Evolutionary conservation across 1,140 invertebrate species (phyloP), one percentile per base, ranked within the genome.

Genomic region (Drosophila seguyi): DNA sequence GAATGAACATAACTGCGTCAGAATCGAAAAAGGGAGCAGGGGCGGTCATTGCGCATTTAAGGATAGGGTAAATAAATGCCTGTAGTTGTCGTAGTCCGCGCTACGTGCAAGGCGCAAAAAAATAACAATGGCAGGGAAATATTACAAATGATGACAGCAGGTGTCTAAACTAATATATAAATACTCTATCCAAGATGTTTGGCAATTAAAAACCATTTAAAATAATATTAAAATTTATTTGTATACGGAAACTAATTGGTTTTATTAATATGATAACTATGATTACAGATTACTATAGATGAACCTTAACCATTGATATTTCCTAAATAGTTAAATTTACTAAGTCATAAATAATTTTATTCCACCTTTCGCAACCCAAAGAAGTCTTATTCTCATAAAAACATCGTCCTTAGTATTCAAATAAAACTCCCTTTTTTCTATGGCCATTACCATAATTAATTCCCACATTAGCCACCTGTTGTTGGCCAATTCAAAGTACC

Each of bases 31-130:
- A 31, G 29, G 16, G 41, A 63, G 38, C 31, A 7, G 41, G 48
- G 45, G 34, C 53, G 83, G 84, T 79, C 84, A 76, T 52, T 88
- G 79, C 58, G 79, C 82, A 86, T 53, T 87, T 86, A 79, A 75
- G 57, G 48, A 85, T 61, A 61, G 69, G 59, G 68, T 60, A 87
- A 86, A 86, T 79, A 87, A 56, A 45, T 66, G 52, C 42, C 22
- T 41, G 50, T 4, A 75, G 59, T 77, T 72, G 67, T 47, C 22
- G 55, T 55, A 62, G 50, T 62, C 55, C 31, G 73, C 56, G 73
- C 42, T 68, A 75, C 74, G 74, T 76, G 74, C 75, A 58, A 61
- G 39, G 29, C 45, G 18, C 29, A 41, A 38, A 52, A 55, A 63
- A 57, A 16, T n/a, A 25, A 25, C 11, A 25, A 57, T 47, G 36